Conservation (phyloP, 2,888 invertebrate genomes). For the Cacoxenus indagator region DNA sequence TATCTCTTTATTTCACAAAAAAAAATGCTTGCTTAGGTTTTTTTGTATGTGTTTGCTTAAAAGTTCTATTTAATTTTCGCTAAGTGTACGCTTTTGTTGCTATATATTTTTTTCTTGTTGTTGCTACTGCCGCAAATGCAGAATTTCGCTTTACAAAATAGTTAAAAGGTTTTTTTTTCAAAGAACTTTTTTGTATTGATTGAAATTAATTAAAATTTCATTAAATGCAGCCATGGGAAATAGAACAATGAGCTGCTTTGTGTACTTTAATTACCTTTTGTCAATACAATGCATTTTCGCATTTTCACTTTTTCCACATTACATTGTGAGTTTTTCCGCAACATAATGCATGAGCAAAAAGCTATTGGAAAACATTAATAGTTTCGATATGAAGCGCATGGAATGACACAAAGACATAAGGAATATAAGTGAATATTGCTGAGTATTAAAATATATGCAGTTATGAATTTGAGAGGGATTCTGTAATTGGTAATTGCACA, state of each 20-base stretch:
- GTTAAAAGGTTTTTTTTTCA: not conserved
- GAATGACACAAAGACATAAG: too few relatives aligned
- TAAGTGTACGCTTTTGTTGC: not conserved
- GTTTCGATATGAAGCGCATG: too few relatives aligned
- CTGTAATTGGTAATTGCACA: too few relatives aligned
- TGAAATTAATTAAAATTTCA: not conserved
- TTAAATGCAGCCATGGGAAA: not conserved
- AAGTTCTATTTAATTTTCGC: not conserved
- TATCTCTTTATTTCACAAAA: not conserved
- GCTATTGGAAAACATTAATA: too few relatives aligned
- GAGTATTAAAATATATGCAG: too few relatives aligned
- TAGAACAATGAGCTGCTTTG: not conserved
- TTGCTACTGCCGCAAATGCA: too few relatives aligned
- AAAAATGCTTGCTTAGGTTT: not conserved
- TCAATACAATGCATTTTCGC: not conserved
- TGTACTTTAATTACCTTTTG: not conserved
- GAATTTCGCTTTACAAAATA: not conserved
- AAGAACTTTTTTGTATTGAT: not conserved
- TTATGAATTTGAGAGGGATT: too few relatives aligned
- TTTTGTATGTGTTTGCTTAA: not conserved
- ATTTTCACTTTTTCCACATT: not conserved
- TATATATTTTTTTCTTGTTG: not conserved
- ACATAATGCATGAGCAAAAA: too few relatives aligned
- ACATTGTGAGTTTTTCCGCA: too few relatives aligned
- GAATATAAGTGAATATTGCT: too few relatives aligned